These are phyloP conservation scores for Ceyx margarethae DNA, from an alignment of 2,113 vertebrate genomes.

Conservation along the genomic window DNA sequence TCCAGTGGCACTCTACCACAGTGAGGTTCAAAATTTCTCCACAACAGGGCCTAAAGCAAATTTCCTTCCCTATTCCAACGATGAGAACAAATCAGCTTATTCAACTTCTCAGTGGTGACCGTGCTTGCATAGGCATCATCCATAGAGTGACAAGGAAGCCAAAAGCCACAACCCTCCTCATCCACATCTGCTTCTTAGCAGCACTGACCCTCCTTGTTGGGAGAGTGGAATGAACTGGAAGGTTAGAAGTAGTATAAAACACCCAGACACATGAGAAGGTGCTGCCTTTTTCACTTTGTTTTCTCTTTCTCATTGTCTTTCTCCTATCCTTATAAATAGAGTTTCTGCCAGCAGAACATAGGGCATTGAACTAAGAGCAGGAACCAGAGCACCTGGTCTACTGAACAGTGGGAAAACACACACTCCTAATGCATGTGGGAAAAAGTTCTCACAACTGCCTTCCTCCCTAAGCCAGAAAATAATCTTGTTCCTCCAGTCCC, in stretches of 20 bases:
- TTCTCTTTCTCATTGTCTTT: background rate
- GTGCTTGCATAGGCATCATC: background rate
- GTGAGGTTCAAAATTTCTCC: background rate
- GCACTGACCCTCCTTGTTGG: background rate
- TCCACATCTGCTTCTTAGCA: background rate
- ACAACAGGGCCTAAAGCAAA: background rate
- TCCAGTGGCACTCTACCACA: background rate
- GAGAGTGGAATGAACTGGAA: background rate
- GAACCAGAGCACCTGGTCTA: background rate
- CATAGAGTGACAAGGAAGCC: background rate
- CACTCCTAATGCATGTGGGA: background rate
- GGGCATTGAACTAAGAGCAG: background rate
- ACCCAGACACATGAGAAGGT: background rate
- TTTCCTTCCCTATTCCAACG: background rate
- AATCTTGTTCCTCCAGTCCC: background rate
- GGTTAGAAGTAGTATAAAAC: background rate
- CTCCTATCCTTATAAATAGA: background rate
- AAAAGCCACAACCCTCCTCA: background rate
- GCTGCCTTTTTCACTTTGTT: background rate
- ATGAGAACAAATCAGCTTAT: background rate
- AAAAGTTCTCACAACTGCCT: background rate
- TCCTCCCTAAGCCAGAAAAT: background rate
- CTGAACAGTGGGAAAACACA: background rate
- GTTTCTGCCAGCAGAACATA: background rate
- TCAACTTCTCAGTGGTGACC: background rate